These are phyloP conservation scores for Phoronis australis DNA, from an alignment of 2,888 invertebrate species.

Conservation along the genomic window DNA sequence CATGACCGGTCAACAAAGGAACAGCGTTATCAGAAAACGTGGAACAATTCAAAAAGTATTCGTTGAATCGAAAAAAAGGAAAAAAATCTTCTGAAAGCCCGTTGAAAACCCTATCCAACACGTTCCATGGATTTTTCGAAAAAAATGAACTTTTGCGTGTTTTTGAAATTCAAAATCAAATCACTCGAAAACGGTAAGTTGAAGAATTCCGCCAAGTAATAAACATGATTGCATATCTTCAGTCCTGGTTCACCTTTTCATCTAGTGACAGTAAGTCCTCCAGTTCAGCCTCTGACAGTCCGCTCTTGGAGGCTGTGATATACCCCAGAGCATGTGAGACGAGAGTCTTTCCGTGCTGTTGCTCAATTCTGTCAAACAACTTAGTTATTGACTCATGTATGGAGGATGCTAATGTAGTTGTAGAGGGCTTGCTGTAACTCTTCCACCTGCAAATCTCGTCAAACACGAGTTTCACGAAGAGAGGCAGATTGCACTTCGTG, in stretches of 20 bases:
- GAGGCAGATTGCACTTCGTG: conserved; percentile 85
- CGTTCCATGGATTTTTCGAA: too few species aligned
- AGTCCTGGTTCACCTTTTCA: too few species aligned
- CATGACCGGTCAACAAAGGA: too few species aligned
- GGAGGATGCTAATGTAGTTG: conserved; percentile 85
- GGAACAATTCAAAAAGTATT: too few species aligned
- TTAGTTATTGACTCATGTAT: conserved; percentile 98
- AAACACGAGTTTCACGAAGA: conserved; percentile 94
- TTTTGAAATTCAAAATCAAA: neutral
- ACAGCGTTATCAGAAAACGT: too few species aligned
- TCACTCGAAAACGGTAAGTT: too few species aligned
- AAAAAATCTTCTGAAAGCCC: too few species aligned
- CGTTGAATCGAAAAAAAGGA: too few species aligned
- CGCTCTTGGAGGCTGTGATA: conserved; percentile 91
- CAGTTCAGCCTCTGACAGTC: conserved; percentile 87
- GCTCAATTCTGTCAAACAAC: conserved; percentile 91
- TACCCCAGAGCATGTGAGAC: conserved; percentile 62
- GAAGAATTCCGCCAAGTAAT: too few species aligned
- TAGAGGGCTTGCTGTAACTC: conserved; percentile 89
- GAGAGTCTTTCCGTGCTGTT: conserved; percentile 61
- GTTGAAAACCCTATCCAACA: too few species aligned
- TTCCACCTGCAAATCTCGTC: conserved; percentile 97
- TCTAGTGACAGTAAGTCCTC: conserved; percentile 89
- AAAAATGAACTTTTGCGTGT: neutral
- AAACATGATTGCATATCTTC: conserved; percentile 53